Evolutionary conservation across 2,113 vertebrate genomes (phyloP), one percentile per base, ranked within the genome.

Genomic region (Brachypodius melanocephalos): DNA sequence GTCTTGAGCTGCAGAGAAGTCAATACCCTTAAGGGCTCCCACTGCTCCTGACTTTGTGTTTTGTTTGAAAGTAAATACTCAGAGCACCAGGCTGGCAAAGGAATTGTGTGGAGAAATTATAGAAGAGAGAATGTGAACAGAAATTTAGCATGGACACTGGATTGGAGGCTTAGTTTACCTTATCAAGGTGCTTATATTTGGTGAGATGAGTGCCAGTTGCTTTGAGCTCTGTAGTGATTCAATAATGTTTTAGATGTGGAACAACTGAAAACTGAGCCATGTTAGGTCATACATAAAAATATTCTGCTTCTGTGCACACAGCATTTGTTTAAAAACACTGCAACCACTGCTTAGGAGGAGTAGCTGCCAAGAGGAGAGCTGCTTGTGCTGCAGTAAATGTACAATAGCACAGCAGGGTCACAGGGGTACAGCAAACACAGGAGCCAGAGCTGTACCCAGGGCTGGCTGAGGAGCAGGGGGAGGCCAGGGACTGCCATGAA

Each of bases 331-430:
- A 5, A 31, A 52, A 81, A 36, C 14, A 25, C 13, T 71, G 21
- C 34, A 54, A 1, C 4, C 2, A 4, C 31, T 59, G 1, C 29
- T 55, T 36, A 46, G 43, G 19, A 11, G 66, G 42, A 54, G 22
- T 5, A 54, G 32, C 40, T 73, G 2, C 36, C 16, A 14, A 25
- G 46, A 68, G 17, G 16, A 26, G 28, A 34, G 29, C 61, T 28
- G 0, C 12, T 28, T 26, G 17, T 36, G 22, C 3, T 20, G 52
- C 24, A 45, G 52, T 20, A 34, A n/a, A 20, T 46, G 77, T 45
- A 0, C 5, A 81, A 15, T 1, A 4, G 10, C 5, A 0, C 38
- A 19, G 0, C 3, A 36, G 59, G 38, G 28, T 11, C 13, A 0
- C 1, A 3, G 26, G 4, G 21, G 43, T 6, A 0, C 32, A 55